Evolutionary conservation across 2,113 vertebrate genomes (phyloP).

Genomic region (Alces alces): DNA sequence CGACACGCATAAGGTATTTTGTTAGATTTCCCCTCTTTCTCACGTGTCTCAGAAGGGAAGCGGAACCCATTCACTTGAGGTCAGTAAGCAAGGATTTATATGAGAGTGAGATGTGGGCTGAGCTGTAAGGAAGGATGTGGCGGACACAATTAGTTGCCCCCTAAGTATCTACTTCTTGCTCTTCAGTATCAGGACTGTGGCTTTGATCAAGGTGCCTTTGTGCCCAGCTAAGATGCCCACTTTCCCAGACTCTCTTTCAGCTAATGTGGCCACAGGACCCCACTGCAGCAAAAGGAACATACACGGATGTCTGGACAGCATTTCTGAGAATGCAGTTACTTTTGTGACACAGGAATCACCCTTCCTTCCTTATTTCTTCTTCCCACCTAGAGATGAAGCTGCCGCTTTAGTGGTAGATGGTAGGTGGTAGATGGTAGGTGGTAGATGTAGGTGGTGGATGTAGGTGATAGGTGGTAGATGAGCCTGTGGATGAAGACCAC

Average conservation of each 20-base stretch:
- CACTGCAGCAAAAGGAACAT: not conserved
- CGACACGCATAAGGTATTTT: not conserved
- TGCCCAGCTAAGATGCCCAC: not conserved
- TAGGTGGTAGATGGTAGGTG: no score
- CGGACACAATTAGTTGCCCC: accelerated
- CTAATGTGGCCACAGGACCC: not conserved
- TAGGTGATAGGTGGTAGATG: not conserved
- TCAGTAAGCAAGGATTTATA: not conserved
- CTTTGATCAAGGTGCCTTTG: not conserved
- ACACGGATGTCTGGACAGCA: not conserved
- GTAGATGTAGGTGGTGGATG: no score
- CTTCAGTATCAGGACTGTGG: not conserved
- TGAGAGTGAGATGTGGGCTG: not conserved
- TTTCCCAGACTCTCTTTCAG: not conserved
- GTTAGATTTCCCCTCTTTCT: not conserved
- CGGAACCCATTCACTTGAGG: not conserved
- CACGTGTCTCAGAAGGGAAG: not conserved
- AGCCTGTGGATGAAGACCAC: not conserved
- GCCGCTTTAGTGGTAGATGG: no score
- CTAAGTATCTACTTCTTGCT: not conserved
- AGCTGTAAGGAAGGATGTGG: not conserved
- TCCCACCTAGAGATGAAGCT: not conserved
- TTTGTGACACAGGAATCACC: not conserved
- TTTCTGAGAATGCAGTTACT: not conserved
- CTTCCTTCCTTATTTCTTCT: not conserved